These are phyloP conservation scores for Dryobates pubescens DNA, from an alignment of 2,797 vertebrate genomes.

Conservation along the genomic window DNA sequence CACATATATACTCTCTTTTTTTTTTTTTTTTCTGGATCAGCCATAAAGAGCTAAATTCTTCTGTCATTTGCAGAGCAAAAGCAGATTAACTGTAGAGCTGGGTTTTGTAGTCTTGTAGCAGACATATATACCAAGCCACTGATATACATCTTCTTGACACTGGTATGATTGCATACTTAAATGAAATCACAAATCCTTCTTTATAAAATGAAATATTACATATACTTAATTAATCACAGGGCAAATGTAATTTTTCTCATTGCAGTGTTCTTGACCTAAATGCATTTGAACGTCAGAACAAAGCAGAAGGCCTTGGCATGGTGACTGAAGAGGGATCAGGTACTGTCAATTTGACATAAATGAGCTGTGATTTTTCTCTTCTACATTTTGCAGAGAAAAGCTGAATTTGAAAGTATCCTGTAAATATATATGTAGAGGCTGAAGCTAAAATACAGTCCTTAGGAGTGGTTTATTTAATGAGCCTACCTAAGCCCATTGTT, in stretches of 20 bases:
- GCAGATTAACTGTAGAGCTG: neutral
- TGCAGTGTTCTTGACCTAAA: slow-evolving; percentile 94
- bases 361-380: neutral
- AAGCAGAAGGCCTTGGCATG: slow-evolving; percentile 97
- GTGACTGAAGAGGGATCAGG: slow-evolving; percentile 98
- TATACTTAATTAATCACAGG: neutral
- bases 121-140: neutral
- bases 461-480: neutral
- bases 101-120: neutral
- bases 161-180: neutral
- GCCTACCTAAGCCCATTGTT: neutral
- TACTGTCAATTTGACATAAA: slow-evolving; percentile 65
- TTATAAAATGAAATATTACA: neutral
- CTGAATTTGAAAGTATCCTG: neutral
- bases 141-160: neutral
- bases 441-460: neutral
- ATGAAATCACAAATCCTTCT: neutral
- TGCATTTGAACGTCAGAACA: slow-evolving; percentile 96
- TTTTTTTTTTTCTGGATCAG: neutral
- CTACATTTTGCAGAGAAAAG: neutral
- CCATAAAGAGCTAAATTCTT: neutral
- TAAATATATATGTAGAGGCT: neutral
- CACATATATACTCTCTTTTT: neutral
- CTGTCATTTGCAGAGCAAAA: neutral
- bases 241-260: slow-evolving; percentile 23